Base-by-base conservation (phyloP, 2,113 vertebrate species). In the Thymallus thymallus region DNA sequence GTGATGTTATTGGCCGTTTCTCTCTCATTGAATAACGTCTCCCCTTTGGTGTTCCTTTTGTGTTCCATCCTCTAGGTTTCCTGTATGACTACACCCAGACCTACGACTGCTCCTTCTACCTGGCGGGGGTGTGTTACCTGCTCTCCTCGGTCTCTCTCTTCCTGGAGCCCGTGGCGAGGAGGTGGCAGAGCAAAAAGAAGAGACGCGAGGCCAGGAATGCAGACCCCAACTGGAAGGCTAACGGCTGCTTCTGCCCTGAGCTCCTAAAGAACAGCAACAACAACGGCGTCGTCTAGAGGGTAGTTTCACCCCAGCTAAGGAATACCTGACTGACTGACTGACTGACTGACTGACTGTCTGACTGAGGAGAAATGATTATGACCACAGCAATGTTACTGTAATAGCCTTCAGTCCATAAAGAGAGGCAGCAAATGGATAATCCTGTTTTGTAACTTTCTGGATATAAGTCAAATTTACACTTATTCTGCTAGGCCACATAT, bases 1-100 rank as follows among this genome's bases (percentile, higher is more conserved):
- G 10, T 41, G 10, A 41, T 41, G 35, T 41, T 1, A 9, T 10
- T 41, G 35, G 10, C 35, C 35, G 2, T 10, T 41, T 41, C 35
- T 41, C 35, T 41, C 35, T 41, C 35, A 41, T 41, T 41, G 35
- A 41, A 41, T 41, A 9, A 41, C 35, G 35, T 41, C 35, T 41
- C 7, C 35, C 35, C 9, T 41, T 9, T 41, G 29, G 29, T 3
- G 29, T 2, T 29, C 3, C 29, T 7, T 7, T 2, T 45, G 13
- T 51, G 3, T 18, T 51, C 48, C 16, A 14, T 51, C 48, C 48
- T 51, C 48, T 18, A 99, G 96, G 96, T 26, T 98, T 96, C 92
- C 90, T 98, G 72, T 93, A 96, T 0, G 96, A 98, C 89, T 93
- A 94, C 90, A 99, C 94, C 6, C 94, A 93, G 89, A 98, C 95